Conservation (phyloP, 2,888 invertebrate species). For the Sceliomorpha sp. region DNA sequence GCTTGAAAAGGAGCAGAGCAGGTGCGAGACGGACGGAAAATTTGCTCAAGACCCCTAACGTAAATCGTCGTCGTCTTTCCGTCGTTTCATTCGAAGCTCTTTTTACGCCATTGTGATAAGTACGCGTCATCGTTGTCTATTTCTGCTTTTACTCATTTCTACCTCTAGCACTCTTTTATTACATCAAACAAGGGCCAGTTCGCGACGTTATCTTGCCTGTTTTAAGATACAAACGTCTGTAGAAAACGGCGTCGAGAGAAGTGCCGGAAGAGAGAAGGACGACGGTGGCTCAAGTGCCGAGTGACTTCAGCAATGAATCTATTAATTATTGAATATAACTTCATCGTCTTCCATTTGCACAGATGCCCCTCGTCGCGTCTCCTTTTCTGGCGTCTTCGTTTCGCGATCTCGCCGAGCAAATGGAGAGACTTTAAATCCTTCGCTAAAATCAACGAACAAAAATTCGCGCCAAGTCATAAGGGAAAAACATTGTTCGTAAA, state of each 20-base stretch:
- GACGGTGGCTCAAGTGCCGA: conserved; percentile 2
- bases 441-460: conserved; percentile 20
- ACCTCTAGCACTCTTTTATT: conserved; percentile 10
- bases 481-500: conserved; percentile 40
- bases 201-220: conserved; percentile 1
- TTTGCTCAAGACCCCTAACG: background rate
- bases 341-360: conserved; percentile 17
- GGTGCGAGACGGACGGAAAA: background rate
- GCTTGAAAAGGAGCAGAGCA: too few relatives aligned
- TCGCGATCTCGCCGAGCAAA: conserved; percentile 16
- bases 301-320: conserved; percentile 53
- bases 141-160: conserved; percentile 7
- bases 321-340: conserved; percentile 65
- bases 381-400: conserved; percentile 1
- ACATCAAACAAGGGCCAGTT: conserved; percentile 15
- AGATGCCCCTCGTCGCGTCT: conserved; percentile 13
- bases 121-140: conserved; percentile 3
- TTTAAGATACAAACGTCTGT: conserved; percentile 1
- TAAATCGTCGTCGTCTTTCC: background rate
- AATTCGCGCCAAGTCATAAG: conserved; percentile 27
- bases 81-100: background rate
- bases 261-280: background rate
- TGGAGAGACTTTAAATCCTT: conserved; percentile 25
- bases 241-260: conserved; percentile 2
- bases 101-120: conserved; percentile 6